phyloP scores from a whole-genome alignment of 2,113 vertebrate genomes.

The Ictalurus punctatus region DNA sequence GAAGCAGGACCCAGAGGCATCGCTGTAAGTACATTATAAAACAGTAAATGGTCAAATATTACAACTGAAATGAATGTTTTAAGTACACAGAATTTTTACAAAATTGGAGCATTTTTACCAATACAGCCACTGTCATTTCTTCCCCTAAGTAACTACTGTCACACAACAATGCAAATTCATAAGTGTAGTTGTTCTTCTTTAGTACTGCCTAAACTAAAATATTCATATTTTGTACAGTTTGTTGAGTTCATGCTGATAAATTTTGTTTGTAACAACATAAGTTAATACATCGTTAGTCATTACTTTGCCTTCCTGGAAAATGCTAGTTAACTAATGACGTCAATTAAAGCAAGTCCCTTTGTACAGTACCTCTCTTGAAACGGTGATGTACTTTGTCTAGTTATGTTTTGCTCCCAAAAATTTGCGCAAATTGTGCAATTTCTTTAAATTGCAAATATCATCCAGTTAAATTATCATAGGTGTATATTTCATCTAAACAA shows the following conservation, averaged over 20 bases:
- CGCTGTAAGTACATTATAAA: constrained; percentile 77
- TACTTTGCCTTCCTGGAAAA: background rate
- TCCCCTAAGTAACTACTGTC: background rate
- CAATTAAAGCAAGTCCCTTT: background rate
- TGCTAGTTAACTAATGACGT: background rate
- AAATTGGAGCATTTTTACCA: background rate
- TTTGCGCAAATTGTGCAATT: background rate
- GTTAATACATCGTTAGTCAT: background rate
- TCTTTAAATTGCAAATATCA: no score
- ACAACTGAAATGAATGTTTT: background rate
- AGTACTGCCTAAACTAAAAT: background rate
- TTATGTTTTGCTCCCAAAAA: background rate
- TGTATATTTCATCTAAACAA: background rate
- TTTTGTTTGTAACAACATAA: background rate
- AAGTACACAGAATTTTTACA: background rate
- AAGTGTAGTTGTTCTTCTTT: background rate
- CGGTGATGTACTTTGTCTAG: background rate
- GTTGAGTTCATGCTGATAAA: background rate
- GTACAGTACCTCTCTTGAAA: background rate
- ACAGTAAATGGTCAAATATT: background rate
- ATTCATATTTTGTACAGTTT: background rate
- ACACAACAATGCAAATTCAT: background rate
- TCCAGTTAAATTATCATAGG: background rate
- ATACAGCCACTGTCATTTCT: background rate
- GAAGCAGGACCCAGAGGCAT: constrained; percentile 87